These are phyloP conservation scores for Haliclona indistincta DNA, from an alignment of 37 sponge, comb jelly and placozoan species.

Conservation along the genomic window DNA sequence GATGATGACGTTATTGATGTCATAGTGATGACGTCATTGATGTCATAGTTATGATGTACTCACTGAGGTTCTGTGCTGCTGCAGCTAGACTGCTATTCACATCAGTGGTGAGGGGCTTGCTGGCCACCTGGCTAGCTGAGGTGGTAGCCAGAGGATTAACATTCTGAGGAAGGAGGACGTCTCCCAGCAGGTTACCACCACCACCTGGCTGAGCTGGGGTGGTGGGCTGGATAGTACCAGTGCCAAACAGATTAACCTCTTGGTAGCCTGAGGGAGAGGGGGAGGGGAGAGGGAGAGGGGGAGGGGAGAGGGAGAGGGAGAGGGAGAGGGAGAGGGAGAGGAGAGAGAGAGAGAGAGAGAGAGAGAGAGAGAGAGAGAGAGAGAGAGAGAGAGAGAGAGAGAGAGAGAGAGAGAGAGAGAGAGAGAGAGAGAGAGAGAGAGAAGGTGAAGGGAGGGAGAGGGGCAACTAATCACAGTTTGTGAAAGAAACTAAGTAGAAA, in stretches of 20 bases:
- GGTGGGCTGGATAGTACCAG: not conserved
- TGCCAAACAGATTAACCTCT: constrained; percentile 22
- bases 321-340: not conserved
- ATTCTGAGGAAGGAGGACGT: constrained; percentile 42
- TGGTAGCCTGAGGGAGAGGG: constrained; percentile 33
- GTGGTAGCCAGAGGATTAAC: constrained; percentile 31
- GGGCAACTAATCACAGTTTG: not conserved
- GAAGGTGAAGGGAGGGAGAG: not conserved
- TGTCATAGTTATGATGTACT: not conserved
- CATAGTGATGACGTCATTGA: too few species aligned
- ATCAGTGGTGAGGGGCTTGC: constrained; percentile 21
- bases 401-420: constrained; percentile 4
- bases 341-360: constrained; percentile 2
- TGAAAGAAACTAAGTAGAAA: not conserved
- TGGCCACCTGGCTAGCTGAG: not conserved
- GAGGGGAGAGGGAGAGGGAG: not conserved
- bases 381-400: constrained; percentile 8
- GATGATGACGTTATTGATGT: too few species aligned
- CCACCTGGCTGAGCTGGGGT: not conserved
- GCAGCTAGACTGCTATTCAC: constrained; percentile 41
- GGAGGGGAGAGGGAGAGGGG: not conserved
- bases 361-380: constrained; percentile 8
- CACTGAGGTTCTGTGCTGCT: constrained; percentile 46
- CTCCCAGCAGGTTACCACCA: constrained; percentile 18
- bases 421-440: not conserved